Percentiles rank a stretch among this genome's conserved stretches.
Conservation (phyloP, 2,888 invertebrate species). For the Limulus polyphemus region DNA sequence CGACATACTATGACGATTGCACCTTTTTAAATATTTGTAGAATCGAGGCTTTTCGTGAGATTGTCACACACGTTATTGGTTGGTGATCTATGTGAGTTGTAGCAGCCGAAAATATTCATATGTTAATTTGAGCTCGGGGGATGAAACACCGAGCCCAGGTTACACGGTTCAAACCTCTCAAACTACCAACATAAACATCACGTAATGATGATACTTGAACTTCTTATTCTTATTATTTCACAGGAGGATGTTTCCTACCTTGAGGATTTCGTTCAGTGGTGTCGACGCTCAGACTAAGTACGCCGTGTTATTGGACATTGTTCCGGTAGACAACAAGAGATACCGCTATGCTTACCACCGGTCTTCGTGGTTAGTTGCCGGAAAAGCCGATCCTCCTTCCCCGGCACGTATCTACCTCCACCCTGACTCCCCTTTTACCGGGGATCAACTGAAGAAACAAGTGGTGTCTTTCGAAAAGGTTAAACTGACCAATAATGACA, state of each 20-base stretch:
- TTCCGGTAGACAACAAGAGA: constrained; percentile 64
- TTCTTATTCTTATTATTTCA: constrained; percentile 32
- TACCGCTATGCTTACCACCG: constrained; percentile 71
- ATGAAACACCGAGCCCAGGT: too few species aligned
- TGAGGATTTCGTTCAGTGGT: constrained; percentile 60
- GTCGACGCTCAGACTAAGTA: constrained; percentile 51
- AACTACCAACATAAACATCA: too few species aligned
- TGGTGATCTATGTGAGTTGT: too few species aligned
- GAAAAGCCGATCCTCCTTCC: constrained; percentile 62
- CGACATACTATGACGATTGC: too few species aligned
- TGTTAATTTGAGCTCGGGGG: too few species aligned
- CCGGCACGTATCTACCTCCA: constrained; percentile 60
- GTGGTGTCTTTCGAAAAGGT: constrained; percentile 71
- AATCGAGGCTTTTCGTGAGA: too few species aligned
- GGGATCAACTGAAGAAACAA: constrained; percentile 61
- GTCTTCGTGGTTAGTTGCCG: constrained; percentile 67
- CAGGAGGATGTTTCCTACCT: constrained; percentile 71
- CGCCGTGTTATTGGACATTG: constrained; percentile 63
- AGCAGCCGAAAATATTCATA: too few species aligned
- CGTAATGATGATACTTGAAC: too few species aligned
- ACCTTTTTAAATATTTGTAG: too few species aligned
- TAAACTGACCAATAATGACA: constrained; percentile 68
- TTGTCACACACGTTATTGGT: too few species aligned
- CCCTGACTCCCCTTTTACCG: constrained; percentile 64
- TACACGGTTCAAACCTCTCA: too few species aligned